Evolutionary conservation across 2,797 vertebrate species (phyloP), one percentile per base, ranked within the genome.

Genomic region (Peromyscus nudipes): DNA sequence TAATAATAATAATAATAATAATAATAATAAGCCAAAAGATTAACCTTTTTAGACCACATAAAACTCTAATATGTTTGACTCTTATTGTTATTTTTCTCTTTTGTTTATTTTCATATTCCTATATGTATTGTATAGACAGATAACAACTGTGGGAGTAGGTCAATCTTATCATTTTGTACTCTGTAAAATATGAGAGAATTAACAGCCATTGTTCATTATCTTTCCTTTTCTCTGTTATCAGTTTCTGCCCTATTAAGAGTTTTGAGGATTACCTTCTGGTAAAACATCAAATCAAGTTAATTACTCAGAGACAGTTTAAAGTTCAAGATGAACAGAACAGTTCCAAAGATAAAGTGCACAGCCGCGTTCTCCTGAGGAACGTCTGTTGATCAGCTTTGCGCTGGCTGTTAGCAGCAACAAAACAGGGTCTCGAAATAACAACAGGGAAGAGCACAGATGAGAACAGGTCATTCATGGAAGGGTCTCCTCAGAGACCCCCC

Each of bases 241-340:
- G 75, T 31, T 87, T 93, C 76, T 76, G 37, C 57, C 83, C 93
- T 69, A 64, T 81, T 92, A 97, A 96, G 96, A 91, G 94, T 97
- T 97, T 92, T 96, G 91, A 97, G 95, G 86, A 88, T 97, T 98
- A 84, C 60, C 95, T 96, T 87, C 83, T 96, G 80, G 86, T 96
- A 89, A 83, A 82, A 65, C 86, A 96, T 92, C 94, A 96, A 94
- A 96, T 96, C 96, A 96, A 97, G 95, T 94, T 98, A 97, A 98
- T 98, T 97, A 97, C 87, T 95, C 64, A 1, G 69, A 97, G 76
- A 95, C 80, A 94, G 91, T 92, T 96, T 97, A 96, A 97, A 96
- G 92, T 94, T 95, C 95, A 97, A 97, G 97, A 97, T 95, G 97
- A 97, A 97, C 75, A 71, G 82, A 97, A 97, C 67, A 95, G 64